Evolutionary conservation across 2,113 vertebrate genomes (phyloP).

Genomic region (Seriola aureovittata): DNA sequence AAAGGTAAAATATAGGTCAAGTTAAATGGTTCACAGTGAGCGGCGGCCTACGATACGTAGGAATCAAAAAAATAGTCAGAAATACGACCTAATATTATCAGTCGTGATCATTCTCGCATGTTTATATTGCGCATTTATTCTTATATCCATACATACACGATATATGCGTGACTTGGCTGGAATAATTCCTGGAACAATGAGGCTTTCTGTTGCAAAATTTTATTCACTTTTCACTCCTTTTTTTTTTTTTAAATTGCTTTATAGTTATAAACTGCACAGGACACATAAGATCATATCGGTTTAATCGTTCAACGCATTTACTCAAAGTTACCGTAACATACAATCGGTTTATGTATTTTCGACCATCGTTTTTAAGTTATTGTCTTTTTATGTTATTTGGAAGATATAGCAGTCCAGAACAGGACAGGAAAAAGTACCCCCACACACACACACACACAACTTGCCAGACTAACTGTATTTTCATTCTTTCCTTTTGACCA

Average conservation of each 20-base stretch:
- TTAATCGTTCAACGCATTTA: constrained; percentile 40
- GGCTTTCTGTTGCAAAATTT: constrained; percentile 20
- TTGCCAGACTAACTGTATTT: not conserved
- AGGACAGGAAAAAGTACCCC: not conserved
- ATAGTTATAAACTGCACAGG: constrained; percentile 48
- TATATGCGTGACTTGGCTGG: constrained; percentile 31
- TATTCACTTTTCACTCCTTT: constrained; percentile 17
- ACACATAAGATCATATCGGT: constrained; percentile 38
- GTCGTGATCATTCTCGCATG: constrained; percentile 5
- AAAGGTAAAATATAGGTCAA: constrained; percentile 20
- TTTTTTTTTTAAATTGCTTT: constrained; percentile 8
- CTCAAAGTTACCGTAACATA: constrained; percentile 14
- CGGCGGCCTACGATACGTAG: not conserved
- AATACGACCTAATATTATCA: constrained; percentile 7
- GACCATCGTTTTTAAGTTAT: constrained; percentile 31
- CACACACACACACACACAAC: not conserved
- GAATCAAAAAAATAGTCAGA: not conserved
- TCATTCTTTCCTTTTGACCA: not conserved
- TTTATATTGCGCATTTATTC: constrained; percentile 56
- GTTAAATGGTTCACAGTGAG: constrained; percentile 16
- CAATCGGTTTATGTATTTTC: constrained; percentile 8
- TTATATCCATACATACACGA: constrained; percentile 41
- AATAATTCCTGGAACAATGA: constrained; percentile 25
- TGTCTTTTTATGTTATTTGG: constrained; percentile 19
- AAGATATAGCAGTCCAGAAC: constrained; percentile 1